phyloP scores from a whole-genome alignment of 2,888 invertebrate species.

The Labia minor region DNA sequence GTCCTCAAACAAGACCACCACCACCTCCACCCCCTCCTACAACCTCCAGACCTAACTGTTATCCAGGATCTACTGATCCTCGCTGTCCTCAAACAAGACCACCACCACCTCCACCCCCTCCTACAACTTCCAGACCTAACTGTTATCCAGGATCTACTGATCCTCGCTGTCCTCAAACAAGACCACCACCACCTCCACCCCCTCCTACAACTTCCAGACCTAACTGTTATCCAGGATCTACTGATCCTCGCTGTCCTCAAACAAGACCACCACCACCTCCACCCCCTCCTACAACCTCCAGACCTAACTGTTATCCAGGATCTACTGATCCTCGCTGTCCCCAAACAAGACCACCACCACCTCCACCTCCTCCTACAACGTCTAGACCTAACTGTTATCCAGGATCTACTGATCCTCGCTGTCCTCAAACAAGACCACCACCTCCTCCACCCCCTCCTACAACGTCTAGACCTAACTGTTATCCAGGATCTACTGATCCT shows the following conservation, averaged over 20 bases:
- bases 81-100: conserved; percentile 27
- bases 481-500: conserved; percentile 26
- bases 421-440: conserved; percentile 25
- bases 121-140: conserved; percentile 16
- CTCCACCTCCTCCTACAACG: conserved; percentile 18
- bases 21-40: conserved; percentile 22
- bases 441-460: conserved; percentile 22
- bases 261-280: conserved; percentile 18
- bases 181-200: conserved; percentile 26
- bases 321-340: conserved; percentile 24
- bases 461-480: conserved; percentile 19
- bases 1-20: conserved; percentile 24
- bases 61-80: conserved; percentile 27
- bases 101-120: conserved; percentile 18
- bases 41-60: conserved; percentile 16
- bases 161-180: conserved; percentile 31
- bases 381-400: conserved; percentile 23
- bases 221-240: conserved; percentile 32
- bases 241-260: conserved; percentile 30
- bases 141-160: conserved; percentile 28
- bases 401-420: conserved; percentile 25
- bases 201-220: conserved; percentile 28
- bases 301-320: conserved; percentile 32
- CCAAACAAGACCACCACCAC: conserved; percentile 19
- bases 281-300: conserved; percentile 23